Conservation (phyloP, 2,113 vertebrate species). For the Globicephala melas region DNA sequence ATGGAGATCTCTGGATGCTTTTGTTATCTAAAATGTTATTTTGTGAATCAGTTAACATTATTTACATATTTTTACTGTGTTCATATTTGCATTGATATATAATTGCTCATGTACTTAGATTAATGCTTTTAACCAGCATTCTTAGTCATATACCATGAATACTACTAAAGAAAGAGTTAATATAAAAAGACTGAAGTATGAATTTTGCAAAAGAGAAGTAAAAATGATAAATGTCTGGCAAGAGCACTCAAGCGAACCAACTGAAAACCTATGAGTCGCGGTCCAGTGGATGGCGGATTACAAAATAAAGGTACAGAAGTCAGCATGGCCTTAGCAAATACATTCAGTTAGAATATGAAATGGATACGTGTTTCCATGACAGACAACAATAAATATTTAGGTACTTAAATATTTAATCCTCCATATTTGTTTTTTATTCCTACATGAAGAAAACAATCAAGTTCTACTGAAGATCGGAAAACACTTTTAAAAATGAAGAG, state of each 20-base stretch:
- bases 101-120: not conserved
- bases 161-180: not conserved
- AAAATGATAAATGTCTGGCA: not conserved
- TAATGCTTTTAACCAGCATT: not conserved
- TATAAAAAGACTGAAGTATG: not conserved
- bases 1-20: not conserved
- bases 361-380: not conserved
- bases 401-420: not conserved
- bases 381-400: not conserved
- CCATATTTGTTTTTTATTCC: not conserved
- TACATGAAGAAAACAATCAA: not conserved
- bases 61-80: not conserved
- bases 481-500: not conserved
- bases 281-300: rapidly evolving
- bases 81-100: not conserved
- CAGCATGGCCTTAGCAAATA: not conserved
- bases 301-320: not conserved
- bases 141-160: not conserved
- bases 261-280: not conserved
- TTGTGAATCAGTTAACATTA: not conserved
- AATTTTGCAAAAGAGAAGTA: not conserved
- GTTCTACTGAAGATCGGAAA: not conserved
- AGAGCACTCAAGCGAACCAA: not conserved
- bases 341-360: not conserved
- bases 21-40: not conserved